Base-by-base conservation (phyloP, 2,113 vertebrate species). In the Rhegmatorhina hoffmannsi region DNA sequence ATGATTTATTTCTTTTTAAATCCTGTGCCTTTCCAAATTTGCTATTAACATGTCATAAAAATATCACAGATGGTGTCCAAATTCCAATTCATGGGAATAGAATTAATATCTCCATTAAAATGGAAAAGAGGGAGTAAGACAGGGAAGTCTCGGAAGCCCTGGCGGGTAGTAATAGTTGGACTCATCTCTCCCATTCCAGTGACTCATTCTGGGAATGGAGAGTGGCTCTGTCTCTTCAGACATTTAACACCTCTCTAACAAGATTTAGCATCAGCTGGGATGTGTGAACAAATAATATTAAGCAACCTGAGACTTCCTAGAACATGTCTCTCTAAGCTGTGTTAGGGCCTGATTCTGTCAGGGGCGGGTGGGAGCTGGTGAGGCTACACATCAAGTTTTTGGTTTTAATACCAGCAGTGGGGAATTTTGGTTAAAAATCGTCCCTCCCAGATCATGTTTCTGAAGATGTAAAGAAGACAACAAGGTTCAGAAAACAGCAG, bases 21-120 rank as follows among this genome's bases (percentile, higher is more conserved):
- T 83, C n/a, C 75, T 11, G 1, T 62, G 52, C 20, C 56, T 96
- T 94, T 94, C 92, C 85, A 94, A 72, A 88, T 92, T 90, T 94
- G 75, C 82, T 94, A 92, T 94, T 94, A 94, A 94, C 72, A 91
- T 94, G 88, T 93, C 88, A 81, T 59, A 94, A 91, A 63, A 87
- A 95, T 95, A 94, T 50, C 53, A 76, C 3, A 0, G 53, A 92
- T 56, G 44, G 43, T 84, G 31, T 92, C 94, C 94, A 97, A 91
- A 94, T 95, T 95, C 78, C 90, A 89, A 69, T 97, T 96, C 93
- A 95, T 86, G 60, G 46, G 85, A 96, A 90, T 78, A 91, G 92
- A 97, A 95, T 96, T 89, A 95, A 69, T 53, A 81, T 68, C 77
- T 87, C 95, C 68, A 70, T 96, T 88, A 92, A 95, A 96, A 94